These are phyloP conservation scores for Nomada flava DNA, from an alignment of 2,888 invertebrate species.

Conservation along the genomic window DNA sequence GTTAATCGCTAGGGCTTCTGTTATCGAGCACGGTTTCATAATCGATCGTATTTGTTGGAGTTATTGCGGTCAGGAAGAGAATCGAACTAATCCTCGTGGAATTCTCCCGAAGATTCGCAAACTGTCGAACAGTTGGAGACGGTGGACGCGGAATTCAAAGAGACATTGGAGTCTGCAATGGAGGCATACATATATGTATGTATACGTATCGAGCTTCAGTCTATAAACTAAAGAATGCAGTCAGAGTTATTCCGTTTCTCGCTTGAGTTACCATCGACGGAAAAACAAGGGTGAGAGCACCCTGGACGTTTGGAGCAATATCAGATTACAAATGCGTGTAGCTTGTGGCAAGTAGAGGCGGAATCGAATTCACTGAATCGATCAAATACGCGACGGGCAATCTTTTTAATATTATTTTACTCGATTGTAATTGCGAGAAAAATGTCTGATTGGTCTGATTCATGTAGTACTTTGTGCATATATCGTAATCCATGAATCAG, in stretches of 20 bases:
- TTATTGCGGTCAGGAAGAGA: conserved; percentile 5
- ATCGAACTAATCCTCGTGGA: conserved; percentile 15
- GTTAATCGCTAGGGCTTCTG: background rate
- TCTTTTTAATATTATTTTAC: background rate
- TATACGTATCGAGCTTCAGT: conserved; percentile 28
- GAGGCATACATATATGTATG: conserved; percentile 27
- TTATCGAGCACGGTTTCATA: background rate
- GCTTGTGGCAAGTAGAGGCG: conserved; percentile 7
- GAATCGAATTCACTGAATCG: conserved; percentile 23
- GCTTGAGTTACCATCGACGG: background rate
- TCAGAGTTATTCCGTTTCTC: conserved; percentile 13
- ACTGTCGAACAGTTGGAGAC: conserved; percentile 22
- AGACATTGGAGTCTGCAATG: conserved; percentile 6
- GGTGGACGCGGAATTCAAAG: conserved; percentile 37
- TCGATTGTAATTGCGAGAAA: background rate
- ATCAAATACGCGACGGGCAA: background rate
- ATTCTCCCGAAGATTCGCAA: conserved; percentile 46
- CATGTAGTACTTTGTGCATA: background rate
- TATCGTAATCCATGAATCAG: background rate
- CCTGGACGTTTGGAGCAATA: background rate
- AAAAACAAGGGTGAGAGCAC: background rate
- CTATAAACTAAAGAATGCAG: background rate
- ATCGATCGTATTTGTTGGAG: background rate
- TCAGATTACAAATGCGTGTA: background rate
- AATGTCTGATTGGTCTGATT: background rate